Base-by-base conservation (phyloP, 2,113 vertebrate genomes). In the Lethenteron reissneri region DNA sequence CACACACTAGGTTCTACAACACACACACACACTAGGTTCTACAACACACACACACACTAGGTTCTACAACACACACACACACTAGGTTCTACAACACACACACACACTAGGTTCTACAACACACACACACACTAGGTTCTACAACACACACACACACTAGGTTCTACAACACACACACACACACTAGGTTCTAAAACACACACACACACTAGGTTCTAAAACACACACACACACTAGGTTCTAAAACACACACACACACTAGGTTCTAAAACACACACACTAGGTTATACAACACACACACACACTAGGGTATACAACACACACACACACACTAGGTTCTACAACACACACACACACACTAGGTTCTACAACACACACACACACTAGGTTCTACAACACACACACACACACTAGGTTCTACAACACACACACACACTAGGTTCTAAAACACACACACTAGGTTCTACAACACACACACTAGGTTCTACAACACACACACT, bases 261-360 rank as follows among this genome's bases (percentile, higher is more conserved):
- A 2, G 17, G 13, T 3, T 64, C 13, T 17, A 64, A 2, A 64
- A 64, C 13, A 64, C 17, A 14, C 60, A 14, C 60, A 64, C 60
- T 64, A 2, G 17, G 13, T 3, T 64, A 2, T 17, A 64, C 60
- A 64, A 64, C 13, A 64, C 17, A 14, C 60, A 14, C 60, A 64
- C 60, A 64, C 60, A 3, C 60, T 19, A 19, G 17, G 17, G 17
- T 19, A 19, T 19, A 19, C 17, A 19, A 19, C 17, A 19, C 17
- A 19, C 17, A 19, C n/a, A n/a, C 17, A 64, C 60, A 64, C 60
- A 64, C 60, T 14, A 3, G 25, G 25, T 1, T 17, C 2, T 17
- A 64, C 60, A 64, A 25, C 60, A 64, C 60, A 64, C 60, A 64
- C 60, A 64, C 17, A 64, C 60, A 64, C 60, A 64, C 60, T 14